These are phyloP conservation scores for Fringilla coelebs DNA, from an alignment of 2,797 vertebrate genomes.

Conservation along the genomic window DNA sequence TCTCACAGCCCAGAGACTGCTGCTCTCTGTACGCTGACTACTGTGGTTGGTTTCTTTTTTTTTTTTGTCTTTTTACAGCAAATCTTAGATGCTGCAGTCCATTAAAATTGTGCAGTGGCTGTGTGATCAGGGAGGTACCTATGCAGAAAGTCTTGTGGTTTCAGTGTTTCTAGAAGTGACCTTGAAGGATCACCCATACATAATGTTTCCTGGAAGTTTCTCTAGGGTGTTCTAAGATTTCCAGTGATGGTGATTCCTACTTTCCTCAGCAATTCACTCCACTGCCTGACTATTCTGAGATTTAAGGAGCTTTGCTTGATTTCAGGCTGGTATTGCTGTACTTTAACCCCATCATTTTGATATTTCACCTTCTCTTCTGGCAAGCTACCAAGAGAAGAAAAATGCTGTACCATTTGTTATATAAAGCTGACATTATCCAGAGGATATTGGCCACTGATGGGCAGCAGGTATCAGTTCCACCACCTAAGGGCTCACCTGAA, in stretches of 20 bases:
- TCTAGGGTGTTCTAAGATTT: constrained; percentile 11
- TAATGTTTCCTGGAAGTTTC: background rate
- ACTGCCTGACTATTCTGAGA: background rate
- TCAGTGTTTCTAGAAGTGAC: constrained; percentile 13
- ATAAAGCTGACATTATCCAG: background rate
- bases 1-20: background rate
- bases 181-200: background rate
- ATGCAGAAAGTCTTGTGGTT: background rate
- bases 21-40: fast-evolving
- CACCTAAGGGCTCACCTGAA: background rate
- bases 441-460: background rate
- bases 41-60: background rate
- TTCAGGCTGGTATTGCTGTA: background rate
- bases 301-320: background rate
- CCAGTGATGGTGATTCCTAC: background rate
- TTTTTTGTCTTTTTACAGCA: background rate
- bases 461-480: background rate
- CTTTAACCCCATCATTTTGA: background rate
- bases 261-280: background rate
- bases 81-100: background rate
- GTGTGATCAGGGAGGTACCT: background rate
- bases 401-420: background rate
- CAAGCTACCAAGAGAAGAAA: background rate
- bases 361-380: background rate
- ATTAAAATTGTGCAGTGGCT: background rate